Percentiles rank a stretch among this genome's conserved stretches.
These are phyloP conservation scores for Listrodromus nycthemerus DNA, from an alignment of 2,888 invertebrate species.

Conservation along the genomic window DNA sequence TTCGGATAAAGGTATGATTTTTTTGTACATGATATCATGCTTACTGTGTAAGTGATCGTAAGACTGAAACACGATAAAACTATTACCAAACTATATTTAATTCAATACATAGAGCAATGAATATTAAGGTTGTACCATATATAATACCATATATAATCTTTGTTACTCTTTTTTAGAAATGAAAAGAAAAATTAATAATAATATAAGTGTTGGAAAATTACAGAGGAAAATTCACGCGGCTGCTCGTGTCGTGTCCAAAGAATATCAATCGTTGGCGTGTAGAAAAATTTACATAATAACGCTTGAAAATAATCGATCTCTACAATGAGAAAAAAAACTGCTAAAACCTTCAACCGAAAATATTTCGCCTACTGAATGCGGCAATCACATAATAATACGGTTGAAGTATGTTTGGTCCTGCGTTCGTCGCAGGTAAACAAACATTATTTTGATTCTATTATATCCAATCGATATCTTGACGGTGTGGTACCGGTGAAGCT, in stretches of 20 bases:
- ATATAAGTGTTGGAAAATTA: neutral
- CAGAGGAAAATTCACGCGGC: neutral
- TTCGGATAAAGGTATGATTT: neutral
- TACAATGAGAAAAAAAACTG: neutral
- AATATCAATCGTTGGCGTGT: neutral
- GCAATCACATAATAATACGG: no score
- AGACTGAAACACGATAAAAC: conserved; percentile 1
- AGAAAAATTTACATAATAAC: neutral
- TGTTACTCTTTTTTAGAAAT: conserved; percentile 4
- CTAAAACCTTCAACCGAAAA: neutral
- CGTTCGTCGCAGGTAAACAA: no score
- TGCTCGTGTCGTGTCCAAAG: neutral
- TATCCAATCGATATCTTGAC: no score
- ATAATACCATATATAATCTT: neutral
- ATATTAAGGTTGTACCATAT: neutral
- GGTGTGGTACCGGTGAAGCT: no score
- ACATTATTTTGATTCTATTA: no score
- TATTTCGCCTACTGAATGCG: neutral
- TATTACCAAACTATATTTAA: conserved; percentile 9
- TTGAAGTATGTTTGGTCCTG: no score
- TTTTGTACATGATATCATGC: neutral
- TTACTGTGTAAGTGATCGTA: conserved; percentile 28
- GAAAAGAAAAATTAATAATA: neutral
- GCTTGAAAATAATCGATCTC: neutral
- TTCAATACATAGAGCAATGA: neutral